phyloP scores from a whole-genome alignment of 2,888 invertebrate genomes.

The Cephus pygmeus region DNA sequence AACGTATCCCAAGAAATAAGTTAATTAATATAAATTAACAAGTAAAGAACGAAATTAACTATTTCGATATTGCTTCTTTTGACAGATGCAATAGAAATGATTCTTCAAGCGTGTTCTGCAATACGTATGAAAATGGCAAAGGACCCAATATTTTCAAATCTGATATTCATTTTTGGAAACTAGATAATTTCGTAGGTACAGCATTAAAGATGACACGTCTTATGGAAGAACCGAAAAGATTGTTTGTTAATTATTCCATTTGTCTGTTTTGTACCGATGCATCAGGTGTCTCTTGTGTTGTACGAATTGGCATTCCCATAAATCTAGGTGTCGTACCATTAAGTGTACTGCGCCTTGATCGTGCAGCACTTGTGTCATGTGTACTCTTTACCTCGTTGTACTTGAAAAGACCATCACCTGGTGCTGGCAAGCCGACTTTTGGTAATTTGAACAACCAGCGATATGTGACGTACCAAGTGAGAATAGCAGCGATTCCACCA shows the following conservation, averaged over 20 bases:
- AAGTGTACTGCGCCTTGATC: slow-evolving; percentile 34
- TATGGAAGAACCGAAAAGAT: not conserved
- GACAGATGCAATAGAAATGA: not conserved
- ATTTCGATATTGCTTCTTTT: not conserved
- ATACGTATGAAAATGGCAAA: not conserved
- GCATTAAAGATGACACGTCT: not conserved
- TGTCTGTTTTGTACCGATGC: slow-evolving; percentile 15
- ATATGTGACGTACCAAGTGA: slow-evolving; percentile 93
- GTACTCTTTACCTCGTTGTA: slow-evolving; percentile 73
- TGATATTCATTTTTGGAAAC: not conserved
- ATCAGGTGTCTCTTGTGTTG: slow-evolving; percentile 41
- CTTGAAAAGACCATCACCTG: slow-evolving; percentile 83
- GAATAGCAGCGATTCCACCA: slow-evolving; percentile 86
- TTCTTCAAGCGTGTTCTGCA: not conserved
- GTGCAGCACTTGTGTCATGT: slow-evolving; percentile 27
- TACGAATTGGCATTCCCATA: slow-evolving; percentile 83
- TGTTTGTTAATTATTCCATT: not conserved
- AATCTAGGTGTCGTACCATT: slow-evolving; percentile 69
- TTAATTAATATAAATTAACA: not conserved
- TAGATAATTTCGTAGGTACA: not conserved
- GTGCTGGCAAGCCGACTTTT: slow-evolving; percentile 74
- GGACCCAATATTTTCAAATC: not conserved
- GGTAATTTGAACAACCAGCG: slow-evolving; percentile 79
- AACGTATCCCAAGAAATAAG: not conserved
- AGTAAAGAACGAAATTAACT: not conserved